These are phyloP conservation scores for Ibidorhyncha struthersii DNA, from an alignment of 2,113 vertebrate species.

Conservation along the genomic window DNA sequence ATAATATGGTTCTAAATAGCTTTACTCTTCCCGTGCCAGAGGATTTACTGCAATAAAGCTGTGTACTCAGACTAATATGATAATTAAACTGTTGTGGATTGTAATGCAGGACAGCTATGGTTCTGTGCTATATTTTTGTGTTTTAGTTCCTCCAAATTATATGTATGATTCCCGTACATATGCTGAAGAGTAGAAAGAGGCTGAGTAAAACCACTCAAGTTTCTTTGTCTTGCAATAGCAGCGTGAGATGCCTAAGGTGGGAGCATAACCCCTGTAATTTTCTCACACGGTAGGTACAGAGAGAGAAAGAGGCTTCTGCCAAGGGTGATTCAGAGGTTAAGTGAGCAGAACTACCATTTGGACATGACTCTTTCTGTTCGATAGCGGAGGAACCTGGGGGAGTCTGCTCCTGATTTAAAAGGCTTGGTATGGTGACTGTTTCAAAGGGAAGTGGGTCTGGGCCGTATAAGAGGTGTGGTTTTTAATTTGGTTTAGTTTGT, in stretches of 20 bases:
- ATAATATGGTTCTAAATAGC: not conserved
- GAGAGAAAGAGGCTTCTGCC: not conserved
- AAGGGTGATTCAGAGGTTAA: not conserved
- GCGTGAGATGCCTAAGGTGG: not conserved
- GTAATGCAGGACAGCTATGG: not conserved
- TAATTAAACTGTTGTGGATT: not conserved
- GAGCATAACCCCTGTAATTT: not conserved
- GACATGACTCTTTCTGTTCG: not conserved
- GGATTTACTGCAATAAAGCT: not conserved
- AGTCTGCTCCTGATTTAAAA: not conserved
- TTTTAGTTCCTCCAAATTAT: not conserved
- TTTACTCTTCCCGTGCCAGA: not conserved
- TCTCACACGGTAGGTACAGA: not conserved
- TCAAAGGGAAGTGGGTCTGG: not conserved
- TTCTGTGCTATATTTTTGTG: not conserved
- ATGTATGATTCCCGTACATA: not conserved
- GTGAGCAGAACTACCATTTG: not conserved
- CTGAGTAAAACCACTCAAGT: not conserved
- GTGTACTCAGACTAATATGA: not conserved
- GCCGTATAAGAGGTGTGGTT: not conserved
- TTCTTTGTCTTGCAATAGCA: not conserved
- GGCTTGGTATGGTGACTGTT: not conserved
- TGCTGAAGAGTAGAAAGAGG: not conserved
- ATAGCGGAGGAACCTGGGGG: rapidly evolving
- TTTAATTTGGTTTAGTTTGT: not conserved